Conservation (phyloP, 2,797 vertebrate species). For the Tinamus major region DNA sequence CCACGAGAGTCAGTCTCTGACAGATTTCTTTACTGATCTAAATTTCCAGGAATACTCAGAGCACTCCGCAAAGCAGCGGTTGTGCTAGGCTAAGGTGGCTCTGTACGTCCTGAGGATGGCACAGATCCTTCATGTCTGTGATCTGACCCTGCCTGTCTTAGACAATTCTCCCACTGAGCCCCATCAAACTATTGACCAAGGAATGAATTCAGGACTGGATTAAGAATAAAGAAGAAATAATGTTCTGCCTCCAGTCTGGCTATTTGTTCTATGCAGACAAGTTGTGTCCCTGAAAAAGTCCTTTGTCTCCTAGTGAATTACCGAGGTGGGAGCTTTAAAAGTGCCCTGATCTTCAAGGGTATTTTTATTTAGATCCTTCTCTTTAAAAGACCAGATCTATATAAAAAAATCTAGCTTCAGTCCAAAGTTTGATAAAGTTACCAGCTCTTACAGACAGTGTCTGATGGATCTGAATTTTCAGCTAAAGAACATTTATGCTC, state of each 20-base stretch:
- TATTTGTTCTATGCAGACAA: constrained; percentile 10
- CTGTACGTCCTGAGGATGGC: background rate
- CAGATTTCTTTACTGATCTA: background rate
- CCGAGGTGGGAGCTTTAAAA: background rate
- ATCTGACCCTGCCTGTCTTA: background rate
- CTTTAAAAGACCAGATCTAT: constrained; percentile 5
- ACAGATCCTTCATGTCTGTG: background rate
- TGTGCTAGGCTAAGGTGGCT: background rate
- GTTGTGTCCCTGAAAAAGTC: constrained; percentile 11
- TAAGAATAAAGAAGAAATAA: background rate
- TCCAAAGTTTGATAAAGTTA: constrained; percentile 30
- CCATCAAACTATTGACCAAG: background rate
- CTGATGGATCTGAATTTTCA: constrained; percentile 66
- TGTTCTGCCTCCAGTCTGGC: background rate
- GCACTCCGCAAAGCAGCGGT: background rate
- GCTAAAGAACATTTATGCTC: constrained; percentile 43
- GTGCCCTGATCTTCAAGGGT: background rate
- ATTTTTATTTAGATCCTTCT: constrained; percentile 51
- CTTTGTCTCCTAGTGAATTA: background rate
- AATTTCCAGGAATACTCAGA: background rate
- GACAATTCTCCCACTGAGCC: background rate
- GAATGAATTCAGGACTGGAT: background rate
- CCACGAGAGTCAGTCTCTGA: background rate
- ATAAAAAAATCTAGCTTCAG: background rate
- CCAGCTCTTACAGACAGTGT: constrained; percentile 21